These are phyloP conservation scores for Scaptodrosophila latifasciaeformis DNA, from an alignment of 2,888 invertebrate species.

Conservation along the genomic window DNA sequence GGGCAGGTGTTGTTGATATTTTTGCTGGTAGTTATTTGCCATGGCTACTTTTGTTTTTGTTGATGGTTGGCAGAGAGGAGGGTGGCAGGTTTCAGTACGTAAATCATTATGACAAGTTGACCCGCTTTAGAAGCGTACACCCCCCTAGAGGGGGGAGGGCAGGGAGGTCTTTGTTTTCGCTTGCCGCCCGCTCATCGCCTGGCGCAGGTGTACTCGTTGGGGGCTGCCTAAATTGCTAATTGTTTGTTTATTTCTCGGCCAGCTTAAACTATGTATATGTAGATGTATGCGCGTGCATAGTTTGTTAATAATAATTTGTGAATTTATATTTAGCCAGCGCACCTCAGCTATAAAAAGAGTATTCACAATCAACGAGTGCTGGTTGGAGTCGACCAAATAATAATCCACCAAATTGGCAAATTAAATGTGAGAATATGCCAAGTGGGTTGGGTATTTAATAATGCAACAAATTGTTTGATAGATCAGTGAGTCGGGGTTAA, in stretches of 20 bases:
- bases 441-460: too few relatives aligned
- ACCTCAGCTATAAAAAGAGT: neutral
- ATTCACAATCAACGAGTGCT: neutral
- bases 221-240: constrained; percentile 38
- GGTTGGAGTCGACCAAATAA: neutral
- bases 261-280: constrained; percentile 28
- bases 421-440: too few relatives aligned
- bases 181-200: too few relatives aligned
- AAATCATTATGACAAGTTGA: constrained; percentile 65
- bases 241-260: constrained; percentile 58
- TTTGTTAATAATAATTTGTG: constrained; percentile 33
- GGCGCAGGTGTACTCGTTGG: too few relatives aligned
- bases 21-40: constrained; percentile 12
- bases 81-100: constrained; percentile 25
- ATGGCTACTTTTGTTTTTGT: neutral
- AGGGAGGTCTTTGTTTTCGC: constrained; percentile 2
- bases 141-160: constrained; percentile 31
- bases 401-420: too few relatives aligned
- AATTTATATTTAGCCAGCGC: constrained; percentile 17
- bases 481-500: too few relatives aligned
- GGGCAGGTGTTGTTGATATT: neutral
- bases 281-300: constrained; percentile 25
- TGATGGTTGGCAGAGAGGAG: neutral
- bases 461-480: too few relatives aligned
- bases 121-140: constrained; percentile 52